A percentile compares a stretch with the other conserved stretches of the same genome.
These are phyloP conservation scores for Lepilemur septentrionalis DNA, from an alignment of 2,797 vertebrate species.

Conservation along the genomic window DNA sequence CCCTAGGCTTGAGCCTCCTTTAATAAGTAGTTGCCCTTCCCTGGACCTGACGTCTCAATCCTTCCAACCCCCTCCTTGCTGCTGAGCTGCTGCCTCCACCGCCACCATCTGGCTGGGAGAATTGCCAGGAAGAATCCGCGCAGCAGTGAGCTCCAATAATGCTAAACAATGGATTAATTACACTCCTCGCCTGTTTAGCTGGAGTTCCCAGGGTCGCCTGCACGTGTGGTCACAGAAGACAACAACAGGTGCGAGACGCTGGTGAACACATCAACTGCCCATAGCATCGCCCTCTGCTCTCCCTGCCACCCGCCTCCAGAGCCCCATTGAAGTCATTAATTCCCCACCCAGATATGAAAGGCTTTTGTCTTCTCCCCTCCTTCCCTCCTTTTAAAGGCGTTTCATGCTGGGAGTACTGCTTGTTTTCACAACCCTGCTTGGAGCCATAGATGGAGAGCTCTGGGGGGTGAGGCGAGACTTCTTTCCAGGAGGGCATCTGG, in stretches of 20 bases:
- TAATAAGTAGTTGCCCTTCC: constrained; percentile 41
- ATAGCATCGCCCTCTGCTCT: background rate
- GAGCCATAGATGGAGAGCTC: background rate
- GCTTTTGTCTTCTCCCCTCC: constrained; percentile 59
- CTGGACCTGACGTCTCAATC: constrained; percentile 65
- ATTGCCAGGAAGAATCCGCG: constrained; percentile 36
- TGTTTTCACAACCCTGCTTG: constrained; percentile 22
- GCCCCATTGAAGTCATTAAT: background rate
- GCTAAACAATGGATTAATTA: constrained; percentile 64
- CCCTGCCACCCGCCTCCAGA: background rate
- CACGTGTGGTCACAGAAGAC: constrained; percentile 61
- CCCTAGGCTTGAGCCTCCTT: constrained; percentile 10
- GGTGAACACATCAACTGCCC: constrained; percentile 47
- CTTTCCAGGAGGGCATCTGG: constrained; percentile 71
- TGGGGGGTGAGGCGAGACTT: background rate
- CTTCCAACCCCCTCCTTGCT: background rate
- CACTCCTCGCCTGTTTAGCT: constrained; percentile 22
- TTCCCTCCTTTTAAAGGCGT: constrained; percentile 35
- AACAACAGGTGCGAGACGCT: constrained; percentile 67
- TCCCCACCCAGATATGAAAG: background rate
- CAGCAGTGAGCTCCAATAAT: constrained; percentile 65
- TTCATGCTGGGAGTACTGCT: constrained; percentile 9
- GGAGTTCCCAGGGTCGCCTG: constrained; percentile 36
- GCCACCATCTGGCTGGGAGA: constrained; percentile 65
- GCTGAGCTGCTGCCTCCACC: background rate